A percentile compares a stretch with the other conserved stretches of the same genome.
Conservation (phyloP, 1,140 invertebrate species). For the Caenorhabditis inopinata region DNA sequence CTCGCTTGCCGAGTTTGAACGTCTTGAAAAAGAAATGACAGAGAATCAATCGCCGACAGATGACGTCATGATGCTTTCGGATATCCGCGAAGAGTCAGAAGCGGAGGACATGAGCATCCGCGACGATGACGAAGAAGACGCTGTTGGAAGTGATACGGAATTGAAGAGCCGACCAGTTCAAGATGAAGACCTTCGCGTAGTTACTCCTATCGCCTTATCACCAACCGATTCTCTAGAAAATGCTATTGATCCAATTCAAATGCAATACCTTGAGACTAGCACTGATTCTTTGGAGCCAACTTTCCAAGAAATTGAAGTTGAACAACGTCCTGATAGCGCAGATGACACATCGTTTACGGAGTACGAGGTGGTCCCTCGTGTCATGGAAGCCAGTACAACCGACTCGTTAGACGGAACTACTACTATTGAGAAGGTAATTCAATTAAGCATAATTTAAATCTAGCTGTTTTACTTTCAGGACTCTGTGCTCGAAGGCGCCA, state of each 20-base stretch:
- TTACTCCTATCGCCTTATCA: constrained; percentile 41
- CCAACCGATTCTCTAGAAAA: constrained; percentile 53
- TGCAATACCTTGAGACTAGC: constrained; percentile 52
- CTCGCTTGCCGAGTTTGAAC: constrained; percentile 60
- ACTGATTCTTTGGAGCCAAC: constrained; percentile 58
- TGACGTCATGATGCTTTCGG: constrained; percentile 59
- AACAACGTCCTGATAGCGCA: constrained; percentile 15
- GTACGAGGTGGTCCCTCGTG: constrained; percentile 41
- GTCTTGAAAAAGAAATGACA: constrained; percentile 51
- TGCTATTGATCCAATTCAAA: constrained; percentile 41
- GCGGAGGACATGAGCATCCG: constrained; percentile 57
- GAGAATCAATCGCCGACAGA: constrained; percentile 36
- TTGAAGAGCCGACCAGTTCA: constrained; percentile 43
- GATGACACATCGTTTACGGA: constrained; percentile 32
- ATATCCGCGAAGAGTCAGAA: constrained; percentile 59
- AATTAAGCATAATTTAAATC: not conserved
- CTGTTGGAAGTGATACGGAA: constrained; percentile 39
- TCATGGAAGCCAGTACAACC: constrained; percentile 35
- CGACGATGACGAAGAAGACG: constrained; percentile 56
- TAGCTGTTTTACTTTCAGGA: constrained; percentile 34
- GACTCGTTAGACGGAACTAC: constrained; percentile 48
- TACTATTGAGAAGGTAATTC: constrained; percentile 34
- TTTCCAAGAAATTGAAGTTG: constrained; percentile 30
- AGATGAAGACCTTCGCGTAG: constrained; percentile 47
- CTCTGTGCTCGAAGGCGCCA: constrained; percentile 57